These are phyloP conservation scores for Bolinopsis microptera DNA, from an alignment of 37 sponge, comb jelly and placozoan species.

Conservation along the genomic window DNA sequence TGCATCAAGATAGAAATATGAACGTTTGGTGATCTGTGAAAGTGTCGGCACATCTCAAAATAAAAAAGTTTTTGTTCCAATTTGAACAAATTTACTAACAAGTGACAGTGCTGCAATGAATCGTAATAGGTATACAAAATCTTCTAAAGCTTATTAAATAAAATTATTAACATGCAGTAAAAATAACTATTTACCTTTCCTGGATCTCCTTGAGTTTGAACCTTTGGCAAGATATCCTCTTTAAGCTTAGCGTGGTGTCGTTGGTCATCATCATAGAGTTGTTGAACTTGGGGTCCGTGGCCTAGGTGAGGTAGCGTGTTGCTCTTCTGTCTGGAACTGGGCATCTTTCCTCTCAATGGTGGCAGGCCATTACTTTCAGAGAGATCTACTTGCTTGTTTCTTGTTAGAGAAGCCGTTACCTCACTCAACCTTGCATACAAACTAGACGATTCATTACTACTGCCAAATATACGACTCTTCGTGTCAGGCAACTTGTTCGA, in stretches of 20 bases:
- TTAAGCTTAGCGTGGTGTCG: conserved; percentile 41
- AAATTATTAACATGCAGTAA: neutral
- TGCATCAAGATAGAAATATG: too few species aligned
- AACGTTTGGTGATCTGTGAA: too few species aligned
- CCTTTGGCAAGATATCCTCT: conserved; percentile 41
- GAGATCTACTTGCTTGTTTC: conserved; percentile 30
- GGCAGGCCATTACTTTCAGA: conserved; percentile 62
- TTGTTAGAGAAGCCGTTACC: conserved; percentile 56
- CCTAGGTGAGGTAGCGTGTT: conserved; percentile 63
- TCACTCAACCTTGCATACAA: conserved; percentile 67
- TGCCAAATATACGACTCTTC: conserved; percentile 66
- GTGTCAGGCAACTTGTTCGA: conserved; percentile 68
- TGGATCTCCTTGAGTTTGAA: conserved; percentile 45
- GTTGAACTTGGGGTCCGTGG: conserved; percentile 57
- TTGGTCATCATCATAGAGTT: conserved; percentile 60
- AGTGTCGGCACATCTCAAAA: too few species aligned
- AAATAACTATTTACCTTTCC: conserved; percentile 5
- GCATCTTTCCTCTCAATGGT: conserved; percentile 65
- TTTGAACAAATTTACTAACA: too few species aligned
- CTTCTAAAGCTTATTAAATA: too few species aligned
- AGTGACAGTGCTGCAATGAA: too few species aligned
- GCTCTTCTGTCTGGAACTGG: conserved; percentile 66
- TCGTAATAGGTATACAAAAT: too few species aligned
- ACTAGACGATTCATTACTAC: conserved; percentile 66
- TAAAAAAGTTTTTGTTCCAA: too few species aligned